Evolutionary conservation across 2,797 vertebrate genomes (phyloP).

Genomic region (Anabas testudineus): DNA sequence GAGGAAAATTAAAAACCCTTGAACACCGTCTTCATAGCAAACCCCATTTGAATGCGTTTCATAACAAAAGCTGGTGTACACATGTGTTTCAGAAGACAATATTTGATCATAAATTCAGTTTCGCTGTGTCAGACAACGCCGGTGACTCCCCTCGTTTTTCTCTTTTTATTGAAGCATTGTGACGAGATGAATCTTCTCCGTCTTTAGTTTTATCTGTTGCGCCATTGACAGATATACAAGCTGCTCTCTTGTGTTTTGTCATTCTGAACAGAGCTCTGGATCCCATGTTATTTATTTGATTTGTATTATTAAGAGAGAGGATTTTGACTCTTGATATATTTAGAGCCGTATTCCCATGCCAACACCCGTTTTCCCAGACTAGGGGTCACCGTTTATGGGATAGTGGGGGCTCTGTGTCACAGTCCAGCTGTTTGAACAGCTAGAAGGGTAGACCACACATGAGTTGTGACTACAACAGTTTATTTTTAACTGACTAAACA

Average conservation of each 20-base stretch:
- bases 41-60: background rate
- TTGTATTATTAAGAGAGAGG: no score
- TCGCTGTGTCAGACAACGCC: background rate
- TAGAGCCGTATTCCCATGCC: background rate
- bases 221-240: background rate
- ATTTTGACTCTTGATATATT: background rate
- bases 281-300: no score
- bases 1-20: background rate
- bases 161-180: no score
- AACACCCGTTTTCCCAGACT: background rate
- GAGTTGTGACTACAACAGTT: background rate
- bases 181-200: no score
- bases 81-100: background rate
- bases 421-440: background rate
- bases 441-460: background rate
- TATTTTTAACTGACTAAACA: background rate
- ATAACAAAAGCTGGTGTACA: no score
- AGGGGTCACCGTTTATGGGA: slow-evolving; percentile 9
- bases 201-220: background rate
- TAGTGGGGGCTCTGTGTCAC: background rate
- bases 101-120: background rate
- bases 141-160: no score
- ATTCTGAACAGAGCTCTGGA: background rate
- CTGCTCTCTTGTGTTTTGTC: background rate
- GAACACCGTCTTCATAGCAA: background rate